Evolutionary conservation across 1,140 invertebrate genomes (phyloP), one percentile per base, ranked within the genome.

Genomic region (Tribolium madens): DNA sequence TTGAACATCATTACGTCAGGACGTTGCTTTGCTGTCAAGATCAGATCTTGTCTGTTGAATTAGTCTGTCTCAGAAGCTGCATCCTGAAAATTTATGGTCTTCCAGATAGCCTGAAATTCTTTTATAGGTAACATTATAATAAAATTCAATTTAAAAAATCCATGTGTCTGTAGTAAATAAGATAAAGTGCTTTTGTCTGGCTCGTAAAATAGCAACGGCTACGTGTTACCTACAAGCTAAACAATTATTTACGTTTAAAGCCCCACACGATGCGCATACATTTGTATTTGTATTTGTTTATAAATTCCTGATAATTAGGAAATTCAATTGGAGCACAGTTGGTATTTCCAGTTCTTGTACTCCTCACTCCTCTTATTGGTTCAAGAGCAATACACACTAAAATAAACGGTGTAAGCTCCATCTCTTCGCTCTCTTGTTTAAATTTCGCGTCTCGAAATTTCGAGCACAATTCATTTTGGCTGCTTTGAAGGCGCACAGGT

Each of bases 131-230:
- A 64, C 57, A 64, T 64, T 64, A 64, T 64, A 64, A 64, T 64
- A 64, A 64, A 64, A 64, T 64, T 64, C 57, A 64, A 64, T 64
- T 64, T 64, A 64, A 64, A 64, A 64, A 64, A 64, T 64, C 57
- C 57, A 64, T 64, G 57, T 64, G 57, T 64, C 57, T 33, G 57
- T 64, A 33, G 57, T 64, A 64, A 64, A 64, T 64, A 64, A 64
- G 57, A 64, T 64, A 64, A 64, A 64, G 21, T 64, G 17, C 57
- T 14, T 64, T 64, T 33, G 57, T 33, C 57, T 33, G 26, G 57
- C 10, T 33, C 57, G 57, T 64, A 33, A 64, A 64, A 64, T 64
- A 36, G n/a, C 57, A 33, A 18, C 26, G n/a, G n/a, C n/a, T 64
- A 64, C 21, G 57, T 57, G 52, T 57, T 57, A 57, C 52, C 52